These are phyloP conservation scores for Patella depressa DNA, from an alignment of 2,888 invertebrate species.

Conservation along the genomic window DNA sequence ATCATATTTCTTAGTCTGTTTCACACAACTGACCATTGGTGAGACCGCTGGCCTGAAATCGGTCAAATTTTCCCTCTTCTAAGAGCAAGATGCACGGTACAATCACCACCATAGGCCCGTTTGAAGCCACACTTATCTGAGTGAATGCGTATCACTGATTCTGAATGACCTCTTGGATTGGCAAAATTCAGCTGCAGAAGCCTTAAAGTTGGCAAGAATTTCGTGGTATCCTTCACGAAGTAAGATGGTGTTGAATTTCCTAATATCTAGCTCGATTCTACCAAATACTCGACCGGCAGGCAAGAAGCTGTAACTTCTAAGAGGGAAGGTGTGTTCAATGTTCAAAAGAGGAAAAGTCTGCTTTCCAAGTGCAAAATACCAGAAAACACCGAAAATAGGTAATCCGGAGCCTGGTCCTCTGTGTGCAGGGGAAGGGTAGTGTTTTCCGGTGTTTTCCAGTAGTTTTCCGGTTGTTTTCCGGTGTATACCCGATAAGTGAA, in stretches of 20 bases:
- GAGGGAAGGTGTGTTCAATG: slow-evolving; percentile 8
- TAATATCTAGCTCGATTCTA: neutral
- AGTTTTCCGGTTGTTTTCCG: neutral
- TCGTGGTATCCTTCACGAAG: neutral
- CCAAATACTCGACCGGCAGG: slow-evolving; percentile 10
- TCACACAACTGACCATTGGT: neutral
- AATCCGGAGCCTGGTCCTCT: neutral
- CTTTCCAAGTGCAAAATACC: slow-evolving; percentile 7
- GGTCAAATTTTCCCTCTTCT: neutral
- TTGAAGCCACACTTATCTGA: neutral
- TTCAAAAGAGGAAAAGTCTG: neutral
- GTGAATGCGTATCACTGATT: neutral
- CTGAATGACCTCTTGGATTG: neutral
- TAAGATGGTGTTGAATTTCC: neutral
- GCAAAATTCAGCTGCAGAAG: neutral
- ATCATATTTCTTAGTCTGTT: neutral
- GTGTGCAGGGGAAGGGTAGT: neutral
- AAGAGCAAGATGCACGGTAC: neutral
- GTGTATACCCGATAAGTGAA: slow-evolving; percentile 9
- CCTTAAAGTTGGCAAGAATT: neutral
- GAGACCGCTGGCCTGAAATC: neutral
- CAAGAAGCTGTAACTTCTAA: slow-evolving; percentile 18
- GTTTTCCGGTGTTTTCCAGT: neutral
- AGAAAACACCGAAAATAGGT: neutral
- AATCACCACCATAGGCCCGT: neutral